Base-by-base conservation (phyloP, 2,888 invertebrate species). In the Abrostola triplasia region DNA sequence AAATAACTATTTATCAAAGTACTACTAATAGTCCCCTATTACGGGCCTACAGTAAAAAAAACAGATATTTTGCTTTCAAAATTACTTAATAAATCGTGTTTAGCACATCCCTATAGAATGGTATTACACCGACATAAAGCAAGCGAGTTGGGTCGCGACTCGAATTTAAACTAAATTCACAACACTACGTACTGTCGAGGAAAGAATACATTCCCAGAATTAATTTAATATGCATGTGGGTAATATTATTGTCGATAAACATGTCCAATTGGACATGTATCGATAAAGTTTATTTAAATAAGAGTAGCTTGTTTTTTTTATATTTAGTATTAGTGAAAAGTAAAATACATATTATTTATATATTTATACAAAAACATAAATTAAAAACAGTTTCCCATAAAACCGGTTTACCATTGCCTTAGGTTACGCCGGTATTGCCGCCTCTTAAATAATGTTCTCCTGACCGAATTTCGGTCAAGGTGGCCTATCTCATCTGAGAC, bases 161-260 rank as follows among this genome's bases (percentile, higher is more conserved):
- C 66, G 88, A 83, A 87, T 88, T 64, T 70, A 80, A 88, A 88
- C 77, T 73, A 81, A 69, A 70, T 61, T 67, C 72, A 68, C 77
- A 73, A 41, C 63, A 62, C 66, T 67, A 41, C 44, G 76, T 79
- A 84, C 81, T 70, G 65, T 63, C 70, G 44, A 13, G 44, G 24
- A 69, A 62, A 71, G 73, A 67, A 64, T 7, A 6, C 36, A 24
- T 68, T 70, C 68, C 13, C 36, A 53, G 67, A 70, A 67, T 52
- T 57, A 49, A 49, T 66, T 68, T 54, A 24, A 73, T 64, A 13
- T 55, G 48, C 38, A 59, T 61, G 12, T 37, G 47, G 47, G 59
- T 67, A 64, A 57, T 60, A 59, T 55, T 63, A 10, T 38, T 60
- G 65, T 72, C 72, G 48, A 60, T 59, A 61, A 35, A 53, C 64